Conservation (phyloP, 1,140 invertebrate species). For the Halictus rubicundus region DNA sequence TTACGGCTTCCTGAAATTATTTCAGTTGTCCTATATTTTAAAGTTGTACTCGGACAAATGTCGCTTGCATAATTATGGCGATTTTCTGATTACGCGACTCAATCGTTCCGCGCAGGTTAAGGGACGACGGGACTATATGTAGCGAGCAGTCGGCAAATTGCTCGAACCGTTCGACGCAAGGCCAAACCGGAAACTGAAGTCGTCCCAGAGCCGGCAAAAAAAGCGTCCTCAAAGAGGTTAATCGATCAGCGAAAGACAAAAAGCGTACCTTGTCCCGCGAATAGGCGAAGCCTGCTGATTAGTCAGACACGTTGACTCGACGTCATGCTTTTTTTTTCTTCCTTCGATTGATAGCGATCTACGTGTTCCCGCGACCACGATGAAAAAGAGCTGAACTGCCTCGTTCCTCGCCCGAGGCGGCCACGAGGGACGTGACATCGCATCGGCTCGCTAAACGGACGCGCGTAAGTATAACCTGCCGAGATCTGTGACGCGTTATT, state of each 20-base stretch:
- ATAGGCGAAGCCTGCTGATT: background rate
- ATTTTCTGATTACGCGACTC: too few relatives aligned
- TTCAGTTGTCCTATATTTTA: too few relatives aligned
- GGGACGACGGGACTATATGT: too few relatives aligned
- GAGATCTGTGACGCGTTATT: slow-evolving; percentile 29
- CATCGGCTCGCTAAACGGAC: background rate
- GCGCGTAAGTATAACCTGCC: slow-evolving; percentile 38
- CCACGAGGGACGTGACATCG: background rate
- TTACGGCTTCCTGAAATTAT: too few relatives aligned
- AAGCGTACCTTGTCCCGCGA: background rate
- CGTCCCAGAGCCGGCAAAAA: too few relatives aligned
- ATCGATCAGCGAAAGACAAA: background rate
- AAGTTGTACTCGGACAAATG: too few relatives aligned
- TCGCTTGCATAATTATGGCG: too few relatives aligned
- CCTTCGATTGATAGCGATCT: background rate
- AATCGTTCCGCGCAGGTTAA: too few relatives aligned
- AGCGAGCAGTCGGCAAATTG: too few relatives aligned
- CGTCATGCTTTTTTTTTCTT: background rate
- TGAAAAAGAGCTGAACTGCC: background rate
- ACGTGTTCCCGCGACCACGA: background rate
- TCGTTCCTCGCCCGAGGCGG: background rate
- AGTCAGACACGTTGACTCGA: background rate
- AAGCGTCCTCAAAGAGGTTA: background rate
- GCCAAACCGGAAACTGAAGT: too few relatives aligned
- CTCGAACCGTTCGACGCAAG: too few relatives aligned